Conservation (phyloP, 2,113 vertebrate species). For the Leucosticte australis region DNA sequence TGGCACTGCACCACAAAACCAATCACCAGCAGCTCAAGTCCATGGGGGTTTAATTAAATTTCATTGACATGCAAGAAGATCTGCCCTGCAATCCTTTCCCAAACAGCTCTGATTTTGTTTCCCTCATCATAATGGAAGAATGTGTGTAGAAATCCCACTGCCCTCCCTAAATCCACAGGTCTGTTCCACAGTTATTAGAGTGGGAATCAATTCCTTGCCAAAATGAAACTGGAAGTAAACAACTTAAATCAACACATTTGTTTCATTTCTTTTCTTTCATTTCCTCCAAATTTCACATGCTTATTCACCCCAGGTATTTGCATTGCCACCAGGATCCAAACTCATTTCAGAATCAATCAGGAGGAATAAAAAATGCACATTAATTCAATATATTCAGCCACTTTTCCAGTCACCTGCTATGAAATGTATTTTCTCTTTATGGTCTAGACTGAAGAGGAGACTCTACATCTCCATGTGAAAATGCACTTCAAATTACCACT, state of each 20-base stretch:
- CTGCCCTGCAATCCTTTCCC: background rate
- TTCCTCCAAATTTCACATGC: background rate
- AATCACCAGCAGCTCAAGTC: background rate
- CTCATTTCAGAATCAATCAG: background rate
- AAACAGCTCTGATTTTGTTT: background rate
- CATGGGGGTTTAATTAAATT: background rate
- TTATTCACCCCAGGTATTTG: conserved; percentile 3
- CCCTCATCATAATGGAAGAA: background rate
- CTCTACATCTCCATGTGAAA: background rate
- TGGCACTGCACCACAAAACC: background rate
- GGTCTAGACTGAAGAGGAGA: background rate
- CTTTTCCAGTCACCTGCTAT: background rate
- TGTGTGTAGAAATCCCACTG: background rate
- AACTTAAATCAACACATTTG: background rate
- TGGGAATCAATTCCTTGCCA: background rate
- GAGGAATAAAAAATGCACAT: background rate
- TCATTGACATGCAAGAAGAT: background rate
- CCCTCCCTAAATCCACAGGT: background rate
- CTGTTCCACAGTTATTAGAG: background rate
- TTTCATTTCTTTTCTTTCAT: background rate
- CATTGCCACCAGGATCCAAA: background rate
- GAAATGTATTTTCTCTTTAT: background rate
- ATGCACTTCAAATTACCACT: background rate
- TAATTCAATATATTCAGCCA: conserved; percentile 4
- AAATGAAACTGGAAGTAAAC: background rate